Base-by-base conservation (phyloP, 1,140 invertebrate genomes). In the Trachymyrmex cornetzi region DNA sequence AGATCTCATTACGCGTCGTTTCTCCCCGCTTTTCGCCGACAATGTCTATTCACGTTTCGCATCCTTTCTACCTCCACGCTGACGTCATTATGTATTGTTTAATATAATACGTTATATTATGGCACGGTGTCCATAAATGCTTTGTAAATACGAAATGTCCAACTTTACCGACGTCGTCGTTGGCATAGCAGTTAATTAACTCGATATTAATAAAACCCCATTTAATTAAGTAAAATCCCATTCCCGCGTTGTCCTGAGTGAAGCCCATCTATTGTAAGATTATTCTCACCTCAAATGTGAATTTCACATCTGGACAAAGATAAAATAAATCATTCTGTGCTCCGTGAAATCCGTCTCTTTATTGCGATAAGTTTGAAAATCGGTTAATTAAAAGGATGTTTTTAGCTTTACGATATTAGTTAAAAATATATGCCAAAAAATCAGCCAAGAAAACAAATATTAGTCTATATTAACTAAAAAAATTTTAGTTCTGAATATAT, bases 121-220 rank as follows among this genome's bases (percentile, higher is more conserved):
- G 55, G 12, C 22, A 44, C 67, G 12, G 48, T 57, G 80, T 84
- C 24, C 38, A 50, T 84, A 84, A 84, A 84, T 84, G 80, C 38
- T 63, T 50, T 61, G 80, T 84, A 75, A 84, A 84, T 84, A 74
- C 67, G 24, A 38, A 84, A 61, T 57, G 44, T 75, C 27, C 69
- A 74, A 74, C 80, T 84, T 48, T 48, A 67, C 24, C 24, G 19
- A 59, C 57, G 55, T n/a, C 24, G 67, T 57, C 69, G 27, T 74
- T 61, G 55, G 55, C 30, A 12, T 19, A 27, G 80, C n/a, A 75
- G 38, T 74, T 84, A 74, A 84, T 84, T 84, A 84, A 84, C 80
- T 61, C 38, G 71, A 84, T 75, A 84, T 61, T 82, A 82, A 82
- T 84, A 84, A 84, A 84, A 75, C 7, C 80, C 44, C 80, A 50